Base-by-base conservation (phyloP, 2,888 invertebrate genomes). In the Spisula solida region DNA sequence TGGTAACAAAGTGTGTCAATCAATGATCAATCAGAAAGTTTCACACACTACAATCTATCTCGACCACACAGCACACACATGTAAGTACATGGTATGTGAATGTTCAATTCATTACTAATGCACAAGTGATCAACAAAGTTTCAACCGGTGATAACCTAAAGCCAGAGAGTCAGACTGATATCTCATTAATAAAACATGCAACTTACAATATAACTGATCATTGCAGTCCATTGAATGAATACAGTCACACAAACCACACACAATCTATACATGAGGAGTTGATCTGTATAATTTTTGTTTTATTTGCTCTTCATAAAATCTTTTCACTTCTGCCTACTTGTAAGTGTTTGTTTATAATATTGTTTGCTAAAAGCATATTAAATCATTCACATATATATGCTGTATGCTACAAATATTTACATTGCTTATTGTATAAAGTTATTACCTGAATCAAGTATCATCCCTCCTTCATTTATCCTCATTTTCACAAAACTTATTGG, bases 121-220 rank as follows among this genome's bases (percentile, higher is more conserved):
- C 75, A 75, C 31, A 75, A 75, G 75, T 75, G 14, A 75, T 75
- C 75, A 75, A 31, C 34, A 75, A 75, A 75, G 75, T 75, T 75
- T 75, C 18, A 75, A 75, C 75, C 31, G 34, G 31, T 16, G 34
- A 41, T 82, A 82, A 82, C 82, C 82, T 82, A 18, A 60, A 82
- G 82, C 82, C 82, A 82, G 81, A 29, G n/a, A n/a, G n/a, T n/a
- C n/a, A n/a, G 81, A 51, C 81, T 29, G 51, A 82, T 75, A 60
- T 82, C 82, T 82, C 82, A 82, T 82, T 82, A 82, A 82, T 82
- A 60, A 82, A 82, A 82, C 60, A 82, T 82, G 82, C 41, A 56
- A 60, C 75, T 75, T 34, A 75, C 75, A 75, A 34, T 75, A 75
- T 75, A 75, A 75, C 75, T 75, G 75, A 75, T 75, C 34, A 75